These are phyloP conservation scores for Drosophila pectinifera DNA, from an alignment of 1,140 invertebrate species.

Conservation along the genomic window DNA sequence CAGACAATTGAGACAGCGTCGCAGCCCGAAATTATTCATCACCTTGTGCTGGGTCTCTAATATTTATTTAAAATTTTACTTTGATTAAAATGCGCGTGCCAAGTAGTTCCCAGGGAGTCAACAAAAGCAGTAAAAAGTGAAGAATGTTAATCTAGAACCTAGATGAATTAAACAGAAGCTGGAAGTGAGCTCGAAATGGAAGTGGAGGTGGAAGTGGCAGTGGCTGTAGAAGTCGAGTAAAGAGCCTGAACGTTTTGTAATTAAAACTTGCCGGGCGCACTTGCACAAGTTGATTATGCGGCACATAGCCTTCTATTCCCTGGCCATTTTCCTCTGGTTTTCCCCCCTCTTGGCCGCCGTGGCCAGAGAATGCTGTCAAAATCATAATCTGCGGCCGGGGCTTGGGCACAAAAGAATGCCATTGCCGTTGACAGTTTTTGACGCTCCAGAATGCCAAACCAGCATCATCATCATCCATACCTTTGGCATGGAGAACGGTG, in stretches of 20 bases:
- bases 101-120: constrained; percentile 56
- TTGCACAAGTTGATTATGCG: constrained; percentile 74
- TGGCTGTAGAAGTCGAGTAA: background rate
- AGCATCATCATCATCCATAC: constrained; percentile 31
- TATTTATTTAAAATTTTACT: constrained; percentile 81
- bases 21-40: constrained; percentile 67
- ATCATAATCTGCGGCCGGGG: constrained; percentile 74
- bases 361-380: constrained; percentile 67
- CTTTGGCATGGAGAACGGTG: constrained; percentile 14
- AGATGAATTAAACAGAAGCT: constrained; percentile 70
- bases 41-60: constrained; percentile 50
- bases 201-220: constrained; percentile 14
- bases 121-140: constrained; percentile 24
- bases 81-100: constrained; percentile 75
- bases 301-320: constrained; percentile 33
- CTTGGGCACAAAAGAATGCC: constrained; percentile 67
- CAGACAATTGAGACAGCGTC: constrained; percentile 51
- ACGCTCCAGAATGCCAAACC: constrained; percentile 52
- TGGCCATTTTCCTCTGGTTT: constrained; percentile 6
- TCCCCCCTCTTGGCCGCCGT: background rate
- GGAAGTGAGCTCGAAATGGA: constrained; percentile 1
- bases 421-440: constrained; percentile 66
- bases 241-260: constrained; percentile 59
- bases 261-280: constrained; percentile 70
- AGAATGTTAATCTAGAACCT: constrained; percentile 44